phyloP scores from a whole-genome alignment of 2,888 invertebrate species.

The Clistopyga incitator region DNA sequence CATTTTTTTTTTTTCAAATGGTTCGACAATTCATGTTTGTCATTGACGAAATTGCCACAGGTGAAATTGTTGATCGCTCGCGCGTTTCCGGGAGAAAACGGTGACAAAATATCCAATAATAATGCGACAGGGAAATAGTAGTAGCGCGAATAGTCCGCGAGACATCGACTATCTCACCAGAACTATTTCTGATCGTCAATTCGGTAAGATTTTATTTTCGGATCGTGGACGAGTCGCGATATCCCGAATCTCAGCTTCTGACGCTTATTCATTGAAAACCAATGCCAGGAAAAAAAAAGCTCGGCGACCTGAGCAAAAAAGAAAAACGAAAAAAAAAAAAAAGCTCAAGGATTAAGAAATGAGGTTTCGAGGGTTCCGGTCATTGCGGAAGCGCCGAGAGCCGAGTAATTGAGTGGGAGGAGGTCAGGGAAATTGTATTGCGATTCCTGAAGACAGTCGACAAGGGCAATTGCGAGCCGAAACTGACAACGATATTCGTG shows the following conservation, averaged over 20 bases:
- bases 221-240: slow-evolving; percentile 73
- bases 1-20: too few species aligned
- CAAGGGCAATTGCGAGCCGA: slow-evolving; percentile 72
- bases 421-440: slow-evolving; percentile 9
- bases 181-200: slow-evolving; percentile 81
- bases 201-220: slow-evolving; percentile 80
- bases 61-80: background rate
- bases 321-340: slow-evolving; percentile 15
- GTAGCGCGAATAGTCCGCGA: slow-evolving; percentile 16
- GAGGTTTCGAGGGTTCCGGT: slow-evolving; percentile 3
- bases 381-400: slow-evolving; percentile 31
- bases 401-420: slow-evolving; percentile 41
- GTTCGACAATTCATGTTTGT: too few species aligned
- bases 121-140: slow-evolving; percentile 9
- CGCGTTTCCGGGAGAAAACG: background rate
- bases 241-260: slow-evolving; percentile 76
- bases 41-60: too few species aligned
- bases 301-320: background rate
- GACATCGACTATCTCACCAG: slow-evolving; percentile 63
- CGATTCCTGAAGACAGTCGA: background rate
- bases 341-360: background rate
- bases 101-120: slow-evolving; percentile 15
- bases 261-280: slow-evolving; percentile 46
- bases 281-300: slow-evolving; percentile 34
- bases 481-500: slow-evolving; percentile 73